phyloP scores from a whole-genome alignment of 2,797 vertebrate species.

The Thunnus albacares region DNA sequence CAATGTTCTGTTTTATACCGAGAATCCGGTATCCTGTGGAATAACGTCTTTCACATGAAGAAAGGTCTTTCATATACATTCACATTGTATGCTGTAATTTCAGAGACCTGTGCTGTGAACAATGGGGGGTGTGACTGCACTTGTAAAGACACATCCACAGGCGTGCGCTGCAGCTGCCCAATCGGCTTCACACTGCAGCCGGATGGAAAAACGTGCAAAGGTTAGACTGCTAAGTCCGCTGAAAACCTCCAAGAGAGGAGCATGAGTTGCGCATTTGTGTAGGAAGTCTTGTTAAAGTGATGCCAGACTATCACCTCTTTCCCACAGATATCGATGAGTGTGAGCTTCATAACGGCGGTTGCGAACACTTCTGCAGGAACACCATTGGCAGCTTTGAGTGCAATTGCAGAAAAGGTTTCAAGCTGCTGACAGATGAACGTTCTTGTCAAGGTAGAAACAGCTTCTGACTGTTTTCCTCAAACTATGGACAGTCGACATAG shows the following conservation, averaged over 20 bases:
- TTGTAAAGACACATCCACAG: slow-evolving; percentile 98
- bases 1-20: slow-evolving; percentile 10
- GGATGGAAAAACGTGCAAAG: slow-evolving; percentile 98
- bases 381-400: slow-evolving; percentile 98
- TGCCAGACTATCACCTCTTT: not conserved
- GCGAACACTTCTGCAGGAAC: slow-evolving; percentile 98
- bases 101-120: slow-evolving; percentile 97
- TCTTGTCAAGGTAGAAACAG: slow-evolving; percentile 93
- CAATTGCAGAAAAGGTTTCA: slow-evolving; percentile 97
- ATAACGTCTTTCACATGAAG: not conserved
- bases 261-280: not conserved
- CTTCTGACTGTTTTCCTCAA: not conserved
- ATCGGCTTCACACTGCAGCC: slow-evolving; percentile 95
- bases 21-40: slow-evolving; percentile 12
- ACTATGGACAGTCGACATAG: not conserved
- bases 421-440: slow-evolving; percentile 96
- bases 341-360: slow-evolving; percentile 92
- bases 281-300: not conserved
- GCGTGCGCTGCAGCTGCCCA: slow-evolving; percentile 97
- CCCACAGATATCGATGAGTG: slow-evolving; percentile 96
- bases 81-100: slow-evolving; percentile 59
- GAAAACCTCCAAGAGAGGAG: not conserved
- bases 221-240: slow-evolving; percentile 76
- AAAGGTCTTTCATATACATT: slow-evolving; percentile 17
- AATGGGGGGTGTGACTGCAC: slow-evolving; percentile 98